Conservation (phyloP, 2,797 vertebrate species). For the Martes flavigula region DNA sequence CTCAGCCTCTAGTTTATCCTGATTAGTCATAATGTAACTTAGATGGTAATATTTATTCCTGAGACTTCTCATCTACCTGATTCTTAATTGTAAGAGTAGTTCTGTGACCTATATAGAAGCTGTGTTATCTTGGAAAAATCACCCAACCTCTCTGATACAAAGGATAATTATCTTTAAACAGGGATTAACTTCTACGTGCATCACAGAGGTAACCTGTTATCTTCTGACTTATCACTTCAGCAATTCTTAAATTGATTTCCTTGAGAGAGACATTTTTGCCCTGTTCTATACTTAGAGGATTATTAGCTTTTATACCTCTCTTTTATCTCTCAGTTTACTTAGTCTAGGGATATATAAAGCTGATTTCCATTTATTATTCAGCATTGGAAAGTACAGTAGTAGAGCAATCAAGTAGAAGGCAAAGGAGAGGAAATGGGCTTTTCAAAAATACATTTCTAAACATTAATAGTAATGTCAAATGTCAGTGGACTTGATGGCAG, state of each 20-base stretch:
- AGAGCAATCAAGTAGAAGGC: neutral
- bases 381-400: neutral
- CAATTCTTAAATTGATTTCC: neutral
- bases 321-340: slow-evolving; percentile 41
- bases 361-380: slow-evolving; percentile 12
- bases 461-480: neutral
- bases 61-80: neutral
- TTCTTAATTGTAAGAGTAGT: neutral
- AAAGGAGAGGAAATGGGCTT: neutral
- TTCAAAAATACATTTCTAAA: slow-evolving; percentile 39
- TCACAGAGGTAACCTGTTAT: neutral
- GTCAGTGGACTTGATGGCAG: neutral
- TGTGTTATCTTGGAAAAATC: neutral
- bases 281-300: neutral
- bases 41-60: neutral
- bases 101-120: neutral
- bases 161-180: neutral
- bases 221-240: neutral
- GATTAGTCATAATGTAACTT: neutral
- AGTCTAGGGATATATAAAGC: neutral
- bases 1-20: neutral
- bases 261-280: neutral
- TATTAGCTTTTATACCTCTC: neutral
- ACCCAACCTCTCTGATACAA: neutral
- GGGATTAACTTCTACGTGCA: neutral